Evolutionary conservation across 2,888 invertebrate species (phyloP), one percentile per base, ranked within the genome.

Genomic region (Heteromyza rotundicornis): DNA sequence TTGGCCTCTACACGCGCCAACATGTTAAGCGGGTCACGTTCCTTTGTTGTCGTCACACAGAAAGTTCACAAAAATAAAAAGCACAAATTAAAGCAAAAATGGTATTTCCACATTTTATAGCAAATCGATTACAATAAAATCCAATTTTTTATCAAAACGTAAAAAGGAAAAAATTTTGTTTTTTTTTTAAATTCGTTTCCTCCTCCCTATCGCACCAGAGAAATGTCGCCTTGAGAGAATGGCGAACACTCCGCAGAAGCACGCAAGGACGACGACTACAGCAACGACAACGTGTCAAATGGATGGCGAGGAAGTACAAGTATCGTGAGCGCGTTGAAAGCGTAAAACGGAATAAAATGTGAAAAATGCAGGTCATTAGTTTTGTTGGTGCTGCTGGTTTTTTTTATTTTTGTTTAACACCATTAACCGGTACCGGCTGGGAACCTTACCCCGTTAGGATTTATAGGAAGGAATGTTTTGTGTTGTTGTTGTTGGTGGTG

Each of bases 321-420:
- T 47, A 5, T 2, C 47, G 5, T 47, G 7, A 20, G 10, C 17
- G 5, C 17, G 20, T 7, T 12, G 20, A 14, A 17, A 40, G 16
- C 40, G n/a, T n/a, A n/a, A 3, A 7, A 40, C n/a, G 16, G 16
- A 40, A 40, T 7, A 40, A 40, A 40, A 40, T 40, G 20, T 47
- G 47, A 47, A 69, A 70, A 73, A 75, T 74, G 73, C 74, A 72
- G 76, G 73, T 72, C 76, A 75, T 75, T 74, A 75, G 72, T 68
- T 71, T 67, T 40, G 40, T 40, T 40, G 40, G 8, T n/a, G 40
- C 14, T 40, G 16, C 14, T 14, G 5, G 2, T n/a, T n/a, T 3
- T n/a, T 40, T n/a, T 47, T 20, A n/a, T n/a, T n/a, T n/a, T n/a
- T n/a, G n/a, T n/a, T n/a, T n/a, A n/a, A n/a, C n/a, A n/a, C n/a